Evolutionary conservation across 92 coral and sea anemone species (phyloP), one percentile per base, ranked within the genome.

Genomic region (Paramuricea clavata): DNA sequence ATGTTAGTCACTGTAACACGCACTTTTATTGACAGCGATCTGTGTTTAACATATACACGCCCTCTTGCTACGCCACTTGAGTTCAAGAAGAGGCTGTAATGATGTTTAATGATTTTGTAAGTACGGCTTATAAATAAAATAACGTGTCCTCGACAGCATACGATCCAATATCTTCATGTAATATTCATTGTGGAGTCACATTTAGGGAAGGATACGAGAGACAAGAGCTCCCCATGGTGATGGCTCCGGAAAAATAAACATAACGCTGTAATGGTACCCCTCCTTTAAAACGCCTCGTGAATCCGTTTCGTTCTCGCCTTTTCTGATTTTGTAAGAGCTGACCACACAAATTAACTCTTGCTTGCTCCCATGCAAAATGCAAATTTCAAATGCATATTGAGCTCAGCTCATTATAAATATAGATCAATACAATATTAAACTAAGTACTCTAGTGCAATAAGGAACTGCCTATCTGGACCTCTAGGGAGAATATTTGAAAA

Each of bases 21-120:
- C n/a, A 4, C n/a, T 65, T 65, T 65, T 65, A 65, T 65, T 65
- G 72, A 31, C 72, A 65, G 17, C 22, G 39, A 65, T 28, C 17
- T 11, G 39, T 5, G n/a, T 33, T 65, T 11, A 65, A 65, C 27
- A 65, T 28, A 12, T 39, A 65, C 72, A 19, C 72, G 39, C 41
- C 28, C 72, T 65, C 21, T 28, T n/a, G 35, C 12, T 17, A 28
- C 39, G 72, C 39, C 23, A 65, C 72, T 65, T 65, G 32, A 27
- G 8, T 12, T 28, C 19, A 31, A 60, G 28, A 21, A 28, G 15
- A 31, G 1, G 10, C 31, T 60, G 28, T 21, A 26, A 65, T 28
- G 28, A 6, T 65, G 39, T 65, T 28, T 65, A 33, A 65, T 31
- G 72, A 31, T n/a, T 19, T 28, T 28, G 39, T 39, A 65, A 33